These are phyloP conservation scores for Brachystomella parvula DNA, from an alignment of 1,140 invertebrate species.

Conservation along the genomic window DNA sequence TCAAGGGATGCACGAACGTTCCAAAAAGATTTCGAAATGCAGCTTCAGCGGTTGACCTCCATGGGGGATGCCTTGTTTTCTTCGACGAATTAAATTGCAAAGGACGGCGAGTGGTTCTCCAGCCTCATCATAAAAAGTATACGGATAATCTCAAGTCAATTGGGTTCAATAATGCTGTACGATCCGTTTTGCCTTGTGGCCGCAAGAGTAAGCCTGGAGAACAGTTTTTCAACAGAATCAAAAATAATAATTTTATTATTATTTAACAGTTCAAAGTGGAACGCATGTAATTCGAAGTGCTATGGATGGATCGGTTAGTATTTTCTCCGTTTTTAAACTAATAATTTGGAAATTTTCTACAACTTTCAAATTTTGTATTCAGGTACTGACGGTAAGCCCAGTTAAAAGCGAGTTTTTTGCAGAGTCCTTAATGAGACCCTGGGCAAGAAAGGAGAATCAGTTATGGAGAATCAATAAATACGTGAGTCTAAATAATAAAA, in stretches of 20 bases:
- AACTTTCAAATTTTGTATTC: background rate
- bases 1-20: slow-evolving; percentile 15
- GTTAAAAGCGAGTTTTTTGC: slow-evolving; percentile 20
- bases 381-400: slow-evolving; percentile 15
- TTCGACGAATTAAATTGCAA: background rate
- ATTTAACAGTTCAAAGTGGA: slow-evolving; percentile 15
- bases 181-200: background rate
- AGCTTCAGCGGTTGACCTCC: slow-evolving; percentile 9
- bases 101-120: background rate
- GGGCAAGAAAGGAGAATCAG: slow-evolving; percentile 12
- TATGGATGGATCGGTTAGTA: slow-evolving; percentile 22
- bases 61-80: slow-evolving; percentile 8
- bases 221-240: background rate
- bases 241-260: background rate
- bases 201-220: background rate
- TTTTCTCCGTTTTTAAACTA: background rate
- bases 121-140: slow-evolving; percentile 4
- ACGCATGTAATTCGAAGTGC: slow-evolving; percentile 19
- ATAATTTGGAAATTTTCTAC: background rate
- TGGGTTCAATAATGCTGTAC: slow-evolving; percentile 4
- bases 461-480: slow-evolving; percentile 22
- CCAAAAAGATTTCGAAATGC: slow-evolving; percentile 7
- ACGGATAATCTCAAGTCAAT: background rate
- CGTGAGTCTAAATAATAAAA: slow-evolving; percentile 4
- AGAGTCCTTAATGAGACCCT: slow-evolving; percentile 10